phyloP scores from a whole-genome alignment of 1,140 invertebrate species.

The Lethrus apterus region DNA sequence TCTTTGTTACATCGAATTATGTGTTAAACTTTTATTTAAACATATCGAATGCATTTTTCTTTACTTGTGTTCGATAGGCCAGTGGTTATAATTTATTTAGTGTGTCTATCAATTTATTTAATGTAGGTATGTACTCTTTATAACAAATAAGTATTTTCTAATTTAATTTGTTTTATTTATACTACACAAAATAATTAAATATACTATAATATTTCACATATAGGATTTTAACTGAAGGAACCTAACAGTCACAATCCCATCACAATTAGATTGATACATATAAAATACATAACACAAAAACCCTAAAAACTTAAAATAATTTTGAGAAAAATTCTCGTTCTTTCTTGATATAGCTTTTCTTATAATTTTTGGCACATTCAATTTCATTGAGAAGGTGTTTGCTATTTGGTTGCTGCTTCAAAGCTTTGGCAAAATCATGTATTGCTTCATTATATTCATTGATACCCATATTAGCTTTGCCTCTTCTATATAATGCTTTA shows the following conservation, averaged over 20 bases:
- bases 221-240: background rate
- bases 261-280: background rate
- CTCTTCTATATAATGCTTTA: constrained; percentile 74
- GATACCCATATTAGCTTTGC: constrained; percentile 61
- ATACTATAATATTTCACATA: background rate
- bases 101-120: background rate
- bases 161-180: background rate
- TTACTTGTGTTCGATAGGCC: too few relatives aligned
- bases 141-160: background rate
- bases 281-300: background rate
- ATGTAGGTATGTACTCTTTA: background rate
- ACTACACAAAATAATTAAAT: background rate
- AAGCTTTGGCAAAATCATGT: constrained; percentile 57
- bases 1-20: too few relatives aligned
- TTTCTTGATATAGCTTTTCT: constrained; percentile 46
- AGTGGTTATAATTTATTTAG: background rate
- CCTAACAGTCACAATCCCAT: background rate
- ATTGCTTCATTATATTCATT: constrained; percentile 69
- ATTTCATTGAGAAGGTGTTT: constrained; percentile 61
- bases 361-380: constrained; percentile 52
- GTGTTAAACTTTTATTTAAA: too few relatives aligned
- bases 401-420: constrained; percentile 58
- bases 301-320: constrained; percentile 42
- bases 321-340: constrained; percentile 45
- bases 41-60: too few relatives aligned